phyloP scores from a whole-genome alignment of 2,797 vertebrate genomes.

The Phalanger gymnotis region DNA sequence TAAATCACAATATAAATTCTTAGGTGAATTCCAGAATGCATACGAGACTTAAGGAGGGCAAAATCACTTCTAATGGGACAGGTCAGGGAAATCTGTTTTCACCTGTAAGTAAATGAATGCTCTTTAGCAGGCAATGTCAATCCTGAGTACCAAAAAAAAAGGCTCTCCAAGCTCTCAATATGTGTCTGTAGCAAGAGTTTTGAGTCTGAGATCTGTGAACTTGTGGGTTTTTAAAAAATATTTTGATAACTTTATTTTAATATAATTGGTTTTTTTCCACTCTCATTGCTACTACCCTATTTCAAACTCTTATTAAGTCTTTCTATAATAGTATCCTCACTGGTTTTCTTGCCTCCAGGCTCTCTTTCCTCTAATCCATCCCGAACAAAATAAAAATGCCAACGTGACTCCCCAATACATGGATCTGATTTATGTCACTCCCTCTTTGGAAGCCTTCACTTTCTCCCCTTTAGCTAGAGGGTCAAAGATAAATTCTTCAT shows the following conservation, averaged over 20 bases:
- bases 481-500: neutral
- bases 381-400: neutral
- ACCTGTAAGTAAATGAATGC: neutral
- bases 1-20: neutral
- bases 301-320: neutral
- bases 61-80: neutral
- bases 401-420: neutral
- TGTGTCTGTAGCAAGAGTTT: neutral
- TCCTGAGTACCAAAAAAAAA: neutral
- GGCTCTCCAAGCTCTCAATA: neutral
- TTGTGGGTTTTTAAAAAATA: neutral
- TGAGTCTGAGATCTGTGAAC: neutral
- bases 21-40: neutral
- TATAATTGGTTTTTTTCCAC: neutral
- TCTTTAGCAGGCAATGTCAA: neutral
- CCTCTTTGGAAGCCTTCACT: neutral
- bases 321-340: neutral
- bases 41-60: neutral
- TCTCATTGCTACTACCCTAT: neutral
- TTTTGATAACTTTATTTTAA: neutral
- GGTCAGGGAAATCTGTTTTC: neutral
- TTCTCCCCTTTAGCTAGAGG: neutral
- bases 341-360: neutral
- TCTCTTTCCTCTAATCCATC: neutral
- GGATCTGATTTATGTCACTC: neutral